Base-by-base conservation (phyloP, 1,140 invertebrate species). In the Daktulosphaira vitifoliae region DNA sequence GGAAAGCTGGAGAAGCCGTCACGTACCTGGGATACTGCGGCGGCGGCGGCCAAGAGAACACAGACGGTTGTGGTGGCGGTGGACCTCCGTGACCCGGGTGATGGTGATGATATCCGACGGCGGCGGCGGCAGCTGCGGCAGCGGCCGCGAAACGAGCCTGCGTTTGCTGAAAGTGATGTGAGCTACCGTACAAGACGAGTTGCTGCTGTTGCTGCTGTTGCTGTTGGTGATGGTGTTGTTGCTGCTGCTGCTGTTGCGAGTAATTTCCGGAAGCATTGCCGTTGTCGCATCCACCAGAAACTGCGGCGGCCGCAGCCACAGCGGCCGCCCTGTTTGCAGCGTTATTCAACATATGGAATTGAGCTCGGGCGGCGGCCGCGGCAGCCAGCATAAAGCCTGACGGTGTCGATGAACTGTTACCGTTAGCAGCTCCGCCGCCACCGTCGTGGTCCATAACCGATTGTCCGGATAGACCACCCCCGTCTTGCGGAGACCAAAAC, bases 401-500 rank as follows among this genome's bases (percentile, higher is more conserved):
- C n/a, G n/a, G n/a, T 33, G 29, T 33, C 5, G 29, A 33, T 11
- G 29, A 33, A 6, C 29, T 11, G 29, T 33, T 33, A 11, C 29
- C 29, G 29, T 33, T 33, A n/a, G n/a, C n/a, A n/a, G n/a, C n/a
- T n/a, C n/a, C n/a, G n/a, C n/a, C n/a, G n/a, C n/a, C n/a, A 11
- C 29, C 29, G 29, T 33, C 29, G 29, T 62, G 56, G 26, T 62
- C 56, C 56, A 62, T 48, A 1, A 9, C 53, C 11, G 56, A 33
- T 39, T 62, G 56, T 4, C 42, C 56, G 39, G 42, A 9, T 11
- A 42, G 53, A 5, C n/a, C 50, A 50, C 56, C 44, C 22, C 66
- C 59, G 65, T 66, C 20, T 25, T 67, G 33, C 26, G 50, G 29
- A 37, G 69, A 39, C 67, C 69, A 33, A 50, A 68, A 38, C 54